phyloP scores from a whole-genome alignment of 1,140 invertebrate species.

The Drosophila subobscura region DNA sequence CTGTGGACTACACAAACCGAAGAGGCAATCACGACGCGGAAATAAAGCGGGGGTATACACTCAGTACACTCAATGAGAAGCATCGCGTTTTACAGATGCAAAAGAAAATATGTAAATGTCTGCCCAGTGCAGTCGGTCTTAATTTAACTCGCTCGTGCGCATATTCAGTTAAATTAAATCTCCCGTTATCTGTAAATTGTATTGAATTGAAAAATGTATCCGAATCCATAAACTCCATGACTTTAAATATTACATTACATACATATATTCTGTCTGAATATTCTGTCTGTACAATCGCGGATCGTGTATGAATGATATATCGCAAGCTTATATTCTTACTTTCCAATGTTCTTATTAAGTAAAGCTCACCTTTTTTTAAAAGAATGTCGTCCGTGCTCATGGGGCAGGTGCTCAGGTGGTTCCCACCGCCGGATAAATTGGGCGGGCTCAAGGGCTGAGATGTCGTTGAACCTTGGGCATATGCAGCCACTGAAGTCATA shows the following conservation, averaged over 20 bases:
- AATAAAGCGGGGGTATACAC: no score
- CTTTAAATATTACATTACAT: no score
- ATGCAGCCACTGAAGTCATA: conserved; percentile 26
- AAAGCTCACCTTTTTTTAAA: conserved; percentile 72
- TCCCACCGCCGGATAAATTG: conserved; percentile 15
- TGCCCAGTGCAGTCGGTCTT: conserved; percentile 4
- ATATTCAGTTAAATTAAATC: conserved; percentile 15
- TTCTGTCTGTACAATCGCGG: no score
- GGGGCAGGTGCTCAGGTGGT: conserved; percentile 42
- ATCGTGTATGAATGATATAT: no score
- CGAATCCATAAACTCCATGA: no score
- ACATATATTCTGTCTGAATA: no score
- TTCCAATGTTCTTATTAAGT: background rate
- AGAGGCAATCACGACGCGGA: no score
- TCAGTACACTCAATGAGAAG: conserved; percentile 14
- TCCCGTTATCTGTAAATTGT: background rate
- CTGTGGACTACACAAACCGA: conserved; percentile 17
- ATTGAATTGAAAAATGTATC: background rate
- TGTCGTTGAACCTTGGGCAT: conserved; percentile 21
- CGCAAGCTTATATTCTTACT: no score
- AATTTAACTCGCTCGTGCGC: conserved; percentile 45
- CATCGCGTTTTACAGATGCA: conserved; percentile 8
- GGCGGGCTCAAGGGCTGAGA: conserved; percentile 60
- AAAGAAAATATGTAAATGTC: conserved; percentile 36
- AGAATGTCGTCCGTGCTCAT: conserved; percentile 57